These are phyloP conservation scores for Epinephelus awoara DNA, from an alignment of 2,797 vertebrate genomes.

Conservation along the genomic window DNA sequence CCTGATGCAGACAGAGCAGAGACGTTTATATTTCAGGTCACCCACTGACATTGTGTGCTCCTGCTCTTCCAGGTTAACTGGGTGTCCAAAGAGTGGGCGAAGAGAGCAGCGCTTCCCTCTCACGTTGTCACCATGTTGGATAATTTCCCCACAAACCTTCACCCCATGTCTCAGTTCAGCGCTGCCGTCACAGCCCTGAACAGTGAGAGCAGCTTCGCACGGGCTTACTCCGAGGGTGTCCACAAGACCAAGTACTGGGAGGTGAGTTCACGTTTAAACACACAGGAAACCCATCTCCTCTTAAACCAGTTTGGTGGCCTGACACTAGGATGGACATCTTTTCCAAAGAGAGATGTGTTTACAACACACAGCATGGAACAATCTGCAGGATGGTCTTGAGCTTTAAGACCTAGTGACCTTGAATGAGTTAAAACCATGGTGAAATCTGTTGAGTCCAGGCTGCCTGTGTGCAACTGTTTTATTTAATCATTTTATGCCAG, in stretches of 20 bases:
- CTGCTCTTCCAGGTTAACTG: conserved; percentile 88
- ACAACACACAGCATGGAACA: no score
- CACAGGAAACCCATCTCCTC: background rate
- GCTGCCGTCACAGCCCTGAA: conserved; percentile 96
- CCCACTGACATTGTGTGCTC: background rate
- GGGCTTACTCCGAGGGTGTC: conserved; percentile 94
- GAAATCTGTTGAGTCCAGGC: no score
- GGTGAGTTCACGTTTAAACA: conserved; percentile 79
- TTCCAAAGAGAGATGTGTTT: background rate
- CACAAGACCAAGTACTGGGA: conserved; percentile 97
- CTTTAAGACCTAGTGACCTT: no score
- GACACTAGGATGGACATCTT: background rate
- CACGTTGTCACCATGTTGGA: conserved; percentile 98
- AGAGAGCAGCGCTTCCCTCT: conserved; percentile 94
- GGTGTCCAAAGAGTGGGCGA: conserved; percentile 97
- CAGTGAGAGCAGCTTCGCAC: conserved; percentile 95
- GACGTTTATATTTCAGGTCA: background rate
- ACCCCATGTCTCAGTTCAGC: conserved; percentile 98
- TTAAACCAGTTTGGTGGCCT: background rate
- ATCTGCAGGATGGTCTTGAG: no score
- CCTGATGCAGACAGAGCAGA: no score
- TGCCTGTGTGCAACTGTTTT: no score
- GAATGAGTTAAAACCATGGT: no score
- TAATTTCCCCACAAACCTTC: conserved; percentile 97
- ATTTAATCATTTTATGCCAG: no score